phyloP scores from a whole-genome alignment of 2,797 vertebrate species.

The Trachops cirrhosus region DNA sequence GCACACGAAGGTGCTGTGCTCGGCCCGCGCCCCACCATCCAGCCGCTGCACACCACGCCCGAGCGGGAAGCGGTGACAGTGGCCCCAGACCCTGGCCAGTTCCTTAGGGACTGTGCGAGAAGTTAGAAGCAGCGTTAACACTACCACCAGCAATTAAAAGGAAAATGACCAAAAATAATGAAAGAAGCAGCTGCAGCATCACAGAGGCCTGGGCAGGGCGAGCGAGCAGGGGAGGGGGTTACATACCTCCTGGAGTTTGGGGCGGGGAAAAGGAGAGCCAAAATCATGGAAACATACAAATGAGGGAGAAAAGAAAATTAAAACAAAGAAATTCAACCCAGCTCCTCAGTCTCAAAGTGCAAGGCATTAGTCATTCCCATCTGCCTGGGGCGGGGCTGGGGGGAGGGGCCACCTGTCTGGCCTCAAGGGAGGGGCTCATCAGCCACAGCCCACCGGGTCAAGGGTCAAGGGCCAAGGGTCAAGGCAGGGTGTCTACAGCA shows the following conservation, averaged over 20 bases:
- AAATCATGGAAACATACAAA: conserved; percentile 98
- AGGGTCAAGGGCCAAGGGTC: not conserved
- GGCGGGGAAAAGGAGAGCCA: conserved; percentile 95
- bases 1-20: fast-evolving
- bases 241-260: conserved; percentile 98
- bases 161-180: conserved; percentile 81
- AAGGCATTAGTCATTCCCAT: conserved; percentile 72
- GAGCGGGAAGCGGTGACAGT: fast-evolving
- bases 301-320: conserved; percentile 93
- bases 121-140: conserved; percentile 81
- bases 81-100: conserved; percentile 49
- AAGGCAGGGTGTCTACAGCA: not conserved
- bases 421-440: fast-evolving
- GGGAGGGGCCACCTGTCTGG: not conserved
- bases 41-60: fast-evolving
- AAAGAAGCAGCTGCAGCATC: conserved; percentile 82
- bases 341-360: conserved; percentile 53
- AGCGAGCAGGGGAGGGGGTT: conserved; percentile 89
- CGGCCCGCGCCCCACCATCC: not conserved
- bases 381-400: conserved; percentile 54
- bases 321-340: conserved; percentile 88
- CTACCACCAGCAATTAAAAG: conserved; percentile 81
- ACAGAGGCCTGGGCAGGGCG: conserved; percentile 88
- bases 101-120: conserved; percentile 74
- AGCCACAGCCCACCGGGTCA: fast-evolving